Conservation (phyloP, 2,888 invertebrate species). For the Eledona agricola region DNA sequence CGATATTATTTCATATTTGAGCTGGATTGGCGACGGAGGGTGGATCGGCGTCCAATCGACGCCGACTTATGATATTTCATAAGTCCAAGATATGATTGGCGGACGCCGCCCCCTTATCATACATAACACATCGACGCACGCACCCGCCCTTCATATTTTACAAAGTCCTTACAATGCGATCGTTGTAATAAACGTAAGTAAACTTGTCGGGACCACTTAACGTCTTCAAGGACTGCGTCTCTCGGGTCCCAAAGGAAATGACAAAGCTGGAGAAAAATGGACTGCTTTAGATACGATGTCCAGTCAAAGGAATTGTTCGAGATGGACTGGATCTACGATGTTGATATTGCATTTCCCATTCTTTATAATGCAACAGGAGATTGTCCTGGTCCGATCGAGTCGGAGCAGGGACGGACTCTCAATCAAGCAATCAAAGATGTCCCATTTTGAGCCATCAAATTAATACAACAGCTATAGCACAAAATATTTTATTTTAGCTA, state of each 20-base stretch:
- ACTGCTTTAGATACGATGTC: slow-evolving; percentile 58
- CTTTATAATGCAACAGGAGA: slow-evolving; percentile 64
- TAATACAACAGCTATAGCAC: no score
- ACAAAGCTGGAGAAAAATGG: slow-evolving; percentile 57
- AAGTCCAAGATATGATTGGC: slow-evolving; percentile 56
- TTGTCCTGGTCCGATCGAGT: slow-evolving; percentile 46
- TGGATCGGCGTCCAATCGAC: slow-evolving; percentile 56
- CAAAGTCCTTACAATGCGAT: no score
- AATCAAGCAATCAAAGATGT: no score
- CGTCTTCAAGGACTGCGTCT: slow-evolving; percentile 49
- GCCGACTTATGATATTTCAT: slow-evolving; percentile 58
- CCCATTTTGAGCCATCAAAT: no score
- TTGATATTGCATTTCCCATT: slow-evolving; percentile 65
- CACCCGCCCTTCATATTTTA: no score
- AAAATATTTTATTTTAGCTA: no score
- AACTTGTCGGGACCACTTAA: slow-evolving; percentile 57
- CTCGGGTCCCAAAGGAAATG: slow-evolving; percentile 47
- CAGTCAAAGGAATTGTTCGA: slow-evolving; percentile 58
- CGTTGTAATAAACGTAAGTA: slow-evolving; percentile 52
- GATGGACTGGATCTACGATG: slow-evolving; percentile 58
- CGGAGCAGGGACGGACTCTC: slow-evolving; percentile 30
- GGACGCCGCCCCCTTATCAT: slow-evolving; percentile 42
- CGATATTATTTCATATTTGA: slow-evolving; percentile 73
- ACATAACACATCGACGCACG: slow-evolving; percentile 49
- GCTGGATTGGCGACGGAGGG: slow-evolving; percentile 66